phyloP scores from a whole-genome alignment of 1,140 invertebrate species.

The Caenorhabditis briggsae region DNA sequence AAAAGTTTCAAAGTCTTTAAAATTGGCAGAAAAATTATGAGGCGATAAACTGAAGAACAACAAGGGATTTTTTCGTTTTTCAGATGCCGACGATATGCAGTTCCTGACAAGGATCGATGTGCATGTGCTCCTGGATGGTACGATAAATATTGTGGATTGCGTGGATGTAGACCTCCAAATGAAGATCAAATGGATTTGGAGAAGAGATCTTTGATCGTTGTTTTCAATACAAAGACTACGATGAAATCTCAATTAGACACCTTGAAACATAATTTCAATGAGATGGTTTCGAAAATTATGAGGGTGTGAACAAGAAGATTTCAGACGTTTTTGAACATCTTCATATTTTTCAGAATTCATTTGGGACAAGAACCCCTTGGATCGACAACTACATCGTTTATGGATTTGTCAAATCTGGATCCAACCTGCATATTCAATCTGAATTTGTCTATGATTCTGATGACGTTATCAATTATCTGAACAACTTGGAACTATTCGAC shows the following conservation, averaged over 20 bases:
- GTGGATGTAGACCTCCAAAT: slow-evolving; percentile 29
- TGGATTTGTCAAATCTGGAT: background rate
- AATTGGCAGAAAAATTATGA: background rate
- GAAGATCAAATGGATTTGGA: slow-evolving; percentile 24
- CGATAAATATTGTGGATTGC: slow-evolving; percentile 8
- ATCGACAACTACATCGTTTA: slow-evolving; percentile 30
- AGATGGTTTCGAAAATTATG: background rate
- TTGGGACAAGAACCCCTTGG: background rate
- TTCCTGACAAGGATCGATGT: slow-evolving; percentile 36
- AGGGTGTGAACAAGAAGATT: background rate
- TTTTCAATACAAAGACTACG: slow-evolving; percentile 26
- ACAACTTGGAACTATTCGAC: background rate
- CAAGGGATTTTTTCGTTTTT: background rate
- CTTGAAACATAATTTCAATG: slow-evolving; percentile 30
- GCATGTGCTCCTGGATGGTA: slow-evolving; percentile 36
- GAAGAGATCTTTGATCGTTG: slow-evolving; percentile 1
- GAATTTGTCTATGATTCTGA: background rate
- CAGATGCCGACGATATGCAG: slow-evolving; percentile 7
- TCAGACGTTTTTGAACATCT: background rate
- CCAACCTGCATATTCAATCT: background rate
- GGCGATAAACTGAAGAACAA: background rate
- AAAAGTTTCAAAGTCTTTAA: background rate
- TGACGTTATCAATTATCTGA: background rate
- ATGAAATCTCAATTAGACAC: slow-evolving; percentile 15
- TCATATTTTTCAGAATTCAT: background rate